phyloP scores from a whole-genome alignment of 2,888 invertebrate genomes.

The Stenichneumon culpator region DNA sequence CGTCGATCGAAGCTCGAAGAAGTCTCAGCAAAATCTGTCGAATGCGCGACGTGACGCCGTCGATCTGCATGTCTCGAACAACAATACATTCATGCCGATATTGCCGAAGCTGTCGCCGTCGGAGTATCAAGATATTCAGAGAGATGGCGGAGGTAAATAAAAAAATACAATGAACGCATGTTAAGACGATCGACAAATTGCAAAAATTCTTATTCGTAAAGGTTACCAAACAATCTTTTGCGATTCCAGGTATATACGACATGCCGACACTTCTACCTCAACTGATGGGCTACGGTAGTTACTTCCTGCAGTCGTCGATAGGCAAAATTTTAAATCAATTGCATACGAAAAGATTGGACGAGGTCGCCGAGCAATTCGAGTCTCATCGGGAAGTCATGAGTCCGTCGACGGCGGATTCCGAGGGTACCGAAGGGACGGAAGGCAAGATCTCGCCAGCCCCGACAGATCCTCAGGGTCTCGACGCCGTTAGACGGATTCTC shows the following conservation, averaged over 20 bases:
- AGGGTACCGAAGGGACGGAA: constrained; percentile 88
- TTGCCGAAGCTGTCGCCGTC: constrained; percentile 88
- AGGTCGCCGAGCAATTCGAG: constrained; percentile 80
- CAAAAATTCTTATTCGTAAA: background rate
- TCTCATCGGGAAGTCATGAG: constrained; percentile 81
- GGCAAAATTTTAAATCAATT: constrained; percentile 90
- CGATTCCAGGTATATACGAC: constrained; percentile 78
- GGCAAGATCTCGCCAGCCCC: constrained; percentile 83
- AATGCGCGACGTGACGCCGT: constrained; percentile 84
- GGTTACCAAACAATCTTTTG: background rate
- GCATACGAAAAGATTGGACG: constrained; percentile 81
- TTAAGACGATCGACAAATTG: background rate
- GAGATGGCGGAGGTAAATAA: constrained; percentile 80
- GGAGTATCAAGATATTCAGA: constrained; percentile 82
- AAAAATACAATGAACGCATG: background rate
- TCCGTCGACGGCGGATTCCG: constrained; percentile 86
- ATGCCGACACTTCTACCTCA: constrained; percentile 82
- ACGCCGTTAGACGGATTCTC: constrained; percentile 90
- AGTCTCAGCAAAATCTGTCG: constrained; percentile 79
- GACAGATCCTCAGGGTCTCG: constrained; percentile 86
- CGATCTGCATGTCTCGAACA: constrained; percentile 85
- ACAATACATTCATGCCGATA: constrained; percentile 90
- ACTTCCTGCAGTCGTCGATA: constrained; percentile 85
- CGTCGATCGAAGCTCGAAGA: constrained; percentile 87
- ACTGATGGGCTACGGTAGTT: constrained; percentile 81